A percentile compares a stretch with the other conserved stretches of the same genome.
Conservation (phyloP, 2,113 vertebrate genomes). For the Zapus hudsonius region DNA sequence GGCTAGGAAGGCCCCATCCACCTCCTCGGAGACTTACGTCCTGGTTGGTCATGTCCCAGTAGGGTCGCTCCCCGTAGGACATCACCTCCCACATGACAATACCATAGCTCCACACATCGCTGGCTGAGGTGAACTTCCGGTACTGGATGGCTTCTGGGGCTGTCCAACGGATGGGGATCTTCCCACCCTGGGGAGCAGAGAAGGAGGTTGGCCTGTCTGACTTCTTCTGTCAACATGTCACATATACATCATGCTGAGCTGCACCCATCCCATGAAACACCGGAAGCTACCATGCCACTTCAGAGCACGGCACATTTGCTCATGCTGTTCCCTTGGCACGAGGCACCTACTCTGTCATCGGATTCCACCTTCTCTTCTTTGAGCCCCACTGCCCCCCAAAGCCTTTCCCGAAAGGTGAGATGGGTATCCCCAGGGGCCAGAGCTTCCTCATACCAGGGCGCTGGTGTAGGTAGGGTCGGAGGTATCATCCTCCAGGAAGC, state of each 20-base stretch:
- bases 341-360: not conserved
- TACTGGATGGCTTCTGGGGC: constrained; percentile 89
- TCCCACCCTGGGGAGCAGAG: constrained; percentile 84
- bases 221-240: too few relatives aligned
- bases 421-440: not conserved
- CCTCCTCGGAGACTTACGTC: constrained; percentile 84
- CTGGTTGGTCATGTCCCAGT: constrained; percentile 93
- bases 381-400: not conserved
- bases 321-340: too few relatives aligned
- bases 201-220: not conserved
- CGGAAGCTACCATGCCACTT: not conserved
- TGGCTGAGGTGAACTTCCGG: constrained; percentile 90
- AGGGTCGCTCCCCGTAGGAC: constrained; percentile 89
- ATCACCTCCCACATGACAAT: constrained; percentile 92
- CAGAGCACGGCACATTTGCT: not conserved
- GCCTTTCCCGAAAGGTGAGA: not conserved
- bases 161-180: constrained; percentile 90
- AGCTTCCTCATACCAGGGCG: constrained; percentile 89
- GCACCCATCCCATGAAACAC: not conserved
- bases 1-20: not conserved
- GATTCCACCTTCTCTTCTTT: not conserved
- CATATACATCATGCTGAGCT: not conserved
- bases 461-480: constrained; percentile 98
- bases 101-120: constrained; percentile 89
- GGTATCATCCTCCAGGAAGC: constrained; percentile 96